Evolutionary conservation across 2,113 vertebrate genomes (phyloP).

Genomic region (Rhodinocichla rosea): DNA sequence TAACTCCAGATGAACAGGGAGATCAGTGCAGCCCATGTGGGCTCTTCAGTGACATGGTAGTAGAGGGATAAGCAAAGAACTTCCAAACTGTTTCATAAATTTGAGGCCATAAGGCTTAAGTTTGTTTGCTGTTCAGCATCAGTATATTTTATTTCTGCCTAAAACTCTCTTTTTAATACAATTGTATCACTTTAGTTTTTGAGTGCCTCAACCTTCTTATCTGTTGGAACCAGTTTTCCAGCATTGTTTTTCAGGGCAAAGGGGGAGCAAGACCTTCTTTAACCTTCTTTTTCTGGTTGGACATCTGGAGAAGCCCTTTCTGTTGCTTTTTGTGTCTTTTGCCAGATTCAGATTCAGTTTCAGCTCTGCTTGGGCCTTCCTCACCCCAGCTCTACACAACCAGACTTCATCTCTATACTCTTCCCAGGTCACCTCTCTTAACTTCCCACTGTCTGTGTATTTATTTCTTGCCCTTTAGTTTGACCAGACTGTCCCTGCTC

Average conservation of each 20-base stretch:
- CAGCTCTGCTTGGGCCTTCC: background rate
- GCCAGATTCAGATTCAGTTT: background rate
- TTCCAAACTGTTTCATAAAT: background rate
- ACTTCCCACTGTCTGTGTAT: background rate
- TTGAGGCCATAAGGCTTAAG: background rate
- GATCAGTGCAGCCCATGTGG: background rate
- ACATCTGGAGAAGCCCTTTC: background rate
- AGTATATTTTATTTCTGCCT: background rate
- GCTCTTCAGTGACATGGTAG: background rate
- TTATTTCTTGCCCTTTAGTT: background rate
- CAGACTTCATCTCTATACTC: background rate
- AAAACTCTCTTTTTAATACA: background rate
- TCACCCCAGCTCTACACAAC: background rate
- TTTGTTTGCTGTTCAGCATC: background rate
- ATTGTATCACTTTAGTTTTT: background rate
- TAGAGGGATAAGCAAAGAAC: background rate
- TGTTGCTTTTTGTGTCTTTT: background rate
- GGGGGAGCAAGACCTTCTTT: background rate
- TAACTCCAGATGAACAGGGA: background rate
- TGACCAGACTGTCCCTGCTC: background rate
- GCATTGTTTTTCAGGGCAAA: background rate
- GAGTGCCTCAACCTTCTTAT: background rate
- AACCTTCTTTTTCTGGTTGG: background rate
- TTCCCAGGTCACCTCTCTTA: background rate
- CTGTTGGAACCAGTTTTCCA: background rate